Evolutionary conservation across 1,140 invertebrate species (phyloP).

Genomic region (Drosophila eugracilis): DNA sequence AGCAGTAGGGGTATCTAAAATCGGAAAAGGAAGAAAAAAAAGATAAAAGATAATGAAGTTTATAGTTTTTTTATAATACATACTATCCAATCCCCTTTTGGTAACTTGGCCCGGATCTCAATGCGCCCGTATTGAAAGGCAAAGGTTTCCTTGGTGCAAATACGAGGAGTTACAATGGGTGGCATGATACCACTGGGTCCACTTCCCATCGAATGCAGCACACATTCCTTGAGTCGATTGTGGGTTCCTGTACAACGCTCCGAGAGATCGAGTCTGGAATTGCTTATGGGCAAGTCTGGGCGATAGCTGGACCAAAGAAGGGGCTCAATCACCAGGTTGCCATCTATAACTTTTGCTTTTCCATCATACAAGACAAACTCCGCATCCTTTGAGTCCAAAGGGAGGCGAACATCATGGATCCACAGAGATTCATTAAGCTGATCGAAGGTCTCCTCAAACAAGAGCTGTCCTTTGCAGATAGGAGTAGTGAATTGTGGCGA

Average conservation of each 20-base stretch:
- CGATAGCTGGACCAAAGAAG: conserved; percentile 61
- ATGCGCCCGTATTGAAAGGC: conserved; percentile 66
- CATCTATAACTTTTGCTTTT: conserved; percentile 32
- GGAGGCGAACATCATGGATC: conserved; percentile 62
- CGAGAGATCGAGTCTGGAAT: conserved; percentile 49
- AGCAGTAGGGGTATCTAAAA: conserved; percentile 70
- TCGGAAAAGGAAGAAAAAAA: neutral
- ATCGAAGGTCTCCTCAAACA: conserved; percentile 75
- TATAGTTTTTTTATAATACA: neutral
- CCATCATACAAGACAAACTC: conserved; percentile 74
- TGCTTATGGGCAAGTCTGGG: conserved; percentile 55
- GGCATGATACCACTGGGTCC: conserved; percentile 65
- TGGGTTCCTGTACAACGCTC: conserved; percentile 67
- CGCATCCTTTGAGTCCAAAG: conserved; percentile 61
- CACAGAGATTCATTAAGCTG: conserved; percentile 64
- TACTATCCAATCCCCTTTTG: conserved; percentile 61
- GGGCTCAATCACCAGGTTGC: conserved; percentile 55
- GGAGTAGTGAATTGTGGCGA: conserved; percentile 3
- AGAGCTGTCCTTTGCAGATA: conserved; percentile 60
- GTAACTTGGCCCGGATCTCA: conserved; percentile 60
- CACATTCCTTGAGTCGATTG: conserved; percentile 49
- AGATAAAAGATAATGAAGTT: neutral
- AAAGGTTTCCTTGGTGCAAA: conserved; percentile 65
- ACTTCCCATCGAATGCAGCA: conserved; percentile 47
- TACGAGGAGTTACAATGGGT: conserved; percentile 55